Percentiles rank a stretch among this genome's conserved stretches.
Evolutionary conservation across 2,797 vertebrate genomes (phyloP).

Genomic region (Sphaeramia orbicularis): DNA sequence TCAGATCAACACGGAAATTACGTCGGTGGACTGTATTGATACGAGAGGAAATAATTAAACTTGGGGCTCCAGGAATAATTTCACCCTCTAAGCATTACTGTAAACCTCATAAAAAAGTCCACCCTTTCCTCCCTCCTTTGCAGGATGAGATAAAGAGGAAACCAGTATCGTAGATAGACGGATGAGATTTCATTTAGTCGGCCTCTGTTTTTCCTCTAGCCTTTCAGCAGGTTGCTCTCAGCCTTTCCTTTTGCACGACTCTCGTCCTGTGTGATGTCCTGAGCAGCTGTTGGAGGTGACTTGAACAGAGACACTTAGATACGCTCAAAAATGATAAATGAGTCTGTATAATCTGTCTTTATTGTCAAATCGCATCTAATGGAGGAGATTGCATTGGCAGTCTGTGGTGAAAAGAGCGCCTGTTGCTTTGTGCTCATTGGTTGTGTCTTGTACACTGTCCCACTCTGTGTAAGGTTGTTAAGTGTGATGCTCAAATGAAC

Average conservation of each 20-base stretch:
- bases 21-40: slow-evolving; percentile 84
- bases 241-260: slow-evolving; percentile 30
- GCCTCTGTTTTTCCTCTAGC: slow-evolving; percentile 78
- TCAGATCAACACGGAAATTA: slow-evolving; percentile 88
- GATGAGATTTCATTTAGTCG: slow-evolving; percentile 79
- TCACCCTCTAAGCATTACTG: slow-evolving; percentile 85
- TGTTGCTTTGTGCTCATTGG: slow-evolving; percentile 40
- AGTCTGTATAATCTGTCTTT: background rate
- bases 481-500: slow-evolving; percentile 76
- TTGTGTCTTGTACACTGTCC: slow-evolving; percentile 38
- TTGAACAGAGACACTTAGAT: background rate
- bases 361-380: background rate
- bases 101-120: slow-evolving; percentile 81
- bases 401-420: slow-evolving; percentile 22
- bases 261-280: slow-evolving; percentile 18
- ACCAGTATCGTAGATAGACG: slow-evolving; percentile 75
- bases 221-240: slow-evolving; percentile 76
- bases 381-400: background rate
- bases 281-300: background rate
- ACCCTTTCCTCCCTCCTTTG: slow-evolving; percentile 57
- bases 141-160: slow-evolving; percentile 82
- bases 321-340: slow-evolving; percentile 1
- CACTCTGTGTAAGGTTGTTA: slow-evolving; percentile 69
- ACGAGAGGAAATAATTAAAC: slow-evolving; percentile 87
- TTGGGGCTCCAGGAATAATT: slow-evolving; percentile 85